Percentiles rank a stretch among this genome's conserved stretches.
Conservation (phyloP, 2,113 vertebrate genomes). For the Protobothrops flavoviridis region DNA sequence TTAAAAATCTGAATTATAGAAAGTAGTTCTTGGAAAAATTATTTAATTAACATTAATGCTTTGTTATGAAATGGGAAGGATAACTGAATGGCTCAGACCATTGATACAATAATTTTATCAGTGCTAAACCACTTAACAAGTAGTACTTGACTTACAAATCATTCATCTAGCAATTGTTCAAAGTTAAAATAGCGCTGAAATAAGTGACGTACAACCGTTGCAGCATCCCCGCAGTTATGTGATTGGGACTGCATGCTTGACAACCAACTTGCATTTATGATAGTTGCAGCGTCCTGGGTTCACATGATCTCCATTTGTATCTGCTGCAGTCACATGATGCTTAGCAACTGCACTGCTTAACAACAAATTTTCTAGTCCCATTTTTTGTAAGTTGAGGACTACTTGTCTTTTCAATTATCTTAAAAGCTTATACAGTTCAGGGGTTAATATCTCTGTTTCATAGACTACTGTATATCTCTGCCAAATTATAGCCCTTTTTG, state of each 20-base stretch:
- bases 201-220: background rate
- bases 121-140: background rate
- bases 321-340: no score
- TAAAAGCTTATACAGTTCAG: background rate
- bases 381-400: no score
- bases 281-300: no score
- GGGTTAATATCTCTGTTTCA: background rate
- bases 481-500: rapidly evolving
- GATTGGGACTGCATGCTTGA: background rate
- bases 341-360: no score
- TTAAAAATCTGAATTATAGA: background rate
- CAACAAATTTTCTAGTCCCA: no score
- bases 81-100: background rate
- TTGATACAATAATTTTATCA: background rate
- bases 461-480: background rate
- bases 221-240: background rate
- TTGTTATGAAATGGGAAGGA: background rate
- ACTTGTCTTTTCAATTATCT: background rate
- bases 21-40: background rate
- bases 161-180: background rate
- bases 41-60: background rate
- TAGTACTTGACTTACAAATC: background rate
- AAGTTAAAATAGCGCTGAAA: background rate
- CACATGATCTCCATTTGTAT: no score
- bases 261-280: no score